Conservation (phyloP, 2,797 vertebrate species). For the Oryzias dopingdopingensis region DNA sequence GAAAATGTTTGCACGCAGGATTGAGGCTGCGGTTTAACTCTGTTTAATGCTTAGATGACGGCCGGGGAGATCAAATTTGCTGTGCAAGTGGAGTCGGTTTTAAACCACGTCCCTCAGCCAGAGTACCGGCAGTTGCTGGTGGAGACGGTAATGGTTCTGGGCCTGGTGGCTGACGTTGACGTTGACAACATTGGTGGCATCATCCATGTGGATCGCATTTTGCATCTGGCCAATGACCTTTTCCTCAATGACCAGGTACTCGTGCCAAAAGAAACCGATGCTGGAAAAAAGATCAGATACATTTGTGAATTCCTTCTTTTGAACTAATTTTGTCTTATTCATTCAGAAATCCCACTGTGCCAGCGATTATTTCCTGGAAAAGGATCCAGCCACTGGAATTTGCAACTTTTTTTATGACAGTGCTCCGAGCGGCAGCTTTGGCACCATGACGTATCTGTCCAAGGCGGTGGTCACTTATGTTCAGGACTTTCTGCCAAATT, state of each 20-base stretch:
- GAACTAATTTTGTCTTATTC: neutral
- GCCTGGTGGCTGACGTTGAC: conserved; percentile 88
- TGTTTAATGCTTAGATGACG: conserved; percentile 85
- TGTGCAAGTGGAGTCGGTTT: conserved; percentile 93
- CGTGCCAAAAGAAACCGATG: neutral
- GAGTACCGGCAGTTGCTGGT: conserved; percentile 97
- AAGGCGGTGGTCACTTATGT: conserved; percentile 88
- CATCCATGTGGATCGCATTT: conserved; percentile 89
- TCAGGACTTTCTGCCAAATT: conserved; percentile 90
- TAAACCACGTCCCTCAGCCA: conserved; percentile 94
- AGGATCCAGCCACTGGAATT: conserved; percentile 89
- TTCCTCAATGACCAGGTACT: conserved; percentile 93
- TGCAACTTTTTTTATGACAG: conserved; percentile 97
- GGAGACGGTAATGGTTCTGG: conserved; percentile 91
- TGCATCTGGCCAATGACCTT: conserved; percentile 92
- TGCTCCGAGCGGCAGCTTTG: conserved; percentile 93
- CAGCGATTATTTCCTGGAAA: conserved; percentile 87
- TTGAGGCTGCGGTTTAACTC: neutral
- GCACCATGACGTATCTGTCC: conserved; percentile 97
- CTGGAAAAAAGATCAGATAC: too few species aligned
- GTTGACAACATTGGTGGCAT: conserved; percentile 90
- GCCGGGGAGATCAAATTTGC: conserved; percentile 96
- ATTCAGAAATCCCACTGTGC: conserved; percentile 84
- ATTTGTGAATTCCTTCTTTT: too few species aligned
- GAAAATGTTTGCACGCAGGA: neutral